phyloP scores from a whole-genome alignment of 2,797 vertebrate species.

The Scolopax rusticola region DNA sequence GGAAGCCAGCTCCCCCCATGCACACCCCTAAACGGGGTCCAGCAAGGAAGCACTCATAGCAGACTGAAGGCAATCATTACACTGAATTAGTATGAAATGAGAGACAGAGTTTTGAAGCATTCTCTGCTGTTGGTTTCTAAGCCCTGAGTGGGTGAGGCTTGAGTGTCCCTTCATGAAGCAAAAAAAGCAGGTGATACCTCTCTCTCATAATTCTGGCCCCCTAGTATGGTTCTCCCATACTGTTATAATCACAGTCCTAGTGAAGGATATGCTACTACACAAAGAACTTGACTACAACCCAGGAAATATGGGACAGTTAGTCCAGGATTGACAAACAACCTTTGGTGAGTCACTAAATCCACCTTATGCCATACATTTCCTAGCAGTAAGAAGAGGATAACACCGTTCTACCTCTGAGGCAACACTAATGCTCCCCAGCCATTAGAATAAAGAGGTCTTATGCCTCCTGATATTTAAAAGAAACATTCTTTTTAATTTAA shows the following conservation, averaged over 20 bases:
- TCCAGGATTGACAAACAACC: neutral
- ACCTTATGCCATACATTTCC: neutral
- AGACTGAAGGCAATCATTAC: constrained; percentile 11
- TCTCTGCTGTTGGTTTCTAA: neutral
- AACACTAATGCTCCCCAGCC: neutral
- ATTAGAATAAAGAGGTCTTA: neutral
- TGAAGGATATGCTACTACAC: neutral
- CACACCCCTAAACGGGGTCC: neutral
- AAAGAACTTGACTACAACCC: neutral
- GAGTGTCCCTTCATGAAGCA: neutral
- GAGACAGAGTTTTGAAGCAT: neutral
- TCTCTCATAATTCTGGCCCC: neutral
- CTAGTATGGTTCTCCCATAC: neutral
- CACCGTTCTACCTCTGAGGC: neutral
- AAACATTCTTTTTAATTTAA: neutral
- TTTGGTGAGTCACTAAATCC: neutral
- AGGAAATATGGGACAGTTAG: neutral
- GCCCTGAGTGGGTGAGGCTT: neutral
- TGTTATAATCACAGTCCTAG: neutral
- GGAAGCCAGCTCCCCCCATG: neutral
- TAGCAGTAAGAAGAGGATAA: neutral
- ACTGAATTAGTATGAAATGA: constrained; percentile 7
- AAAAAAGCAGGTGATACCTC: neutral
- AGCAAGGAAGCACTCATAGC: neutral
- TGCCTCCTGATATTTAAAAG: neutral